Evolutionary conservation across 1,140 invertebrate species (phyloP), one percentile per base, ranked within the genome.

Genomic region (Leptoteleia sp.): DNA sequence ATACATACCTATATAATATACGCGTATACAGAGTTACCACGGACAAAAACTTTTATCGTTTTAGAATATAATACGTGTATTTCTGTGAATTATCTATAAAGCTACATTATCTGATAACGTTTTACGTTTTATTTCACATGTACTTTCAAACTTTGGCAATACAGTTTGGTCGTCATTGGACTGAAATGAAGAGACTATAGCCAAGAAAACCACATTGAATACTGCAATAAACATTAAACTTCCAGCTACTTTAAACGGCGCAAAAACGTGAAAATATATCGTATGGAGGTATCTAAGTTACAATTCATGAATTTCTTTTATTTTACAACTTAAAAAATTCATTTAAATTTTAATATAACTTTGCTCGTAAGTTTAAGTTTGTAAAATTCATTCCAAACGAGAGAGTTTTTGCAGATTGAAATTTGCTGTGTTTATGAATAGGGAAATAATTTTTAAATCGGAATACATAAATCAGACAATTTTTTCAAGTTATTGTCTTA

Each of bases 191-290:
- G 40, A 59, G 33, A 40, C 52, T 54, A 29, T 9, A 57, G 52
- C 35, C 52, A 59, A 70, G 65, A 59, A 70, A 68, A 68, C 64
- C 64, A 13, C 52, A 57, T 40, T 57, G 42, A 47, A 22, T 40
- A 33, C 31, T 38, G 25, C 42, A 48, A 37, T 33, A 50, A 40
- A 13, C 54, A 52, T 59, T 59, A 67, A 67, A 54, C 38, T 54
- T 31, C n/a, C 7, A 65, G 43, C 0, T 38, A 8, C 19, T 19
- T 64, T 64, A 50, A 48, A 40, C 15, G 35, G 22, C 6, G 33
- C 15, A 40, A 48, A 48, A 64, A 48, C 13, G 40, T 33, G 13
- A 50, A 64, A 15, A 64, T 48, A 48, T 50, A 64, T 29, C 37
- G 29, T 8, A 31, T 27, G 19, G 57, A 62, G 29, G 11, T 27